Percentiles rank a stretch among this genome's conserved stretches.
Evolutionary conservation across 2,797 vertebrate species (phyloP).

Genomic region (Euphonia xanthogaster): DNA sequence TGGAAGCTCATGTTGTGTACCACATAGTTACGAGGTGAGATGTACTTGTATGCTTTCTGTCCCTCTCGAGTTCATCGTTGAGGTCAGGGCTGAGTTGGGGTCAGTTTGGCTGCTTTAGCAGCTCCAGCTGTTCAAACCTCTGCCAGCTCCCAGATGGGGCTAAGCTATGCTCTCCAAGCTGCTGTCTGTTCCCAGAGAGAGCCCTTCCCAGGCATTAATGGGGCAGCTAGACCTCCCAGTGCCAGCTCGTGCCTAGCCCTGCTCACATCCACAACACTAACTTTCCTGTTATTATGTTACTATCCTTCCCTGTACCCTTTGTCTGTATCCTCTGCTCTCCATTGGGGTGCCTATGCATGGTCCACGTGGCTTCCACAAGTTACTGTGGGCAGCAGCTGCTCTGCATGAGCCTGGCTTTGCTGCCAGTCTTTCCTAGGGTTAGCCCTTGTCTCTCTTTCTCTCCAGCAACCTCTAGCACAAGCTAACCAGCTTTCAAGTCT

Average conservation of each 20-base stretch:
- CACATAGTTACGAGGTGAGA: slow-evolving; percentile 36
- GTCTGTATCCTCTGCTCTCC: neutral
- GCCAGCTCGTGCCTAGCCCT: neutral
- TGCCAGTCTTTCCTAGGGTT: neutral
- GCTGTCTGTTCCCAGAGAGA: neutral
- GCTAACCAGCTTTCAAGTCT: neutral
- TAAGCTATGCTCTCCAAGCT: neutral
- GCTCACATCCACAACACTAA: neutral
- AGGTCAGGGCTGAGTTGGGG: neutral
- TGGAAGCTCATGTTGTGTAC: neutral
- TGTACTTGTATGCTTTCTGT: neutral
- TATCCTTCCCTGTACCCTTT: neutral
- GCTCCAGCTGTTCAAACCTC: slow-evolving; percentile 1
- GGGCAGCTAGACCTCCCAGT: neutral
- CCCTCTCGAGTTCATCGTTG: neutral
- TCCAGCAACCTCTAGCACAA: neutral
- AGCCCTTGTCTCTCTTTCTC: neutral
- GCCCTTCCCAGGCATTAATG: neutral
- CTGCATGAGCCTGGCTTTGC: neutral
- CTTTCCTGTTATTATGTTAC: too few relatives aligned
- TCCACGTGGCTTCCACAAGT: neutral
- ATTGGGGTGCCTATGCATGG: rapidly evolving
- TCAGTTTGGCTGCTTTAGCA: neutral
- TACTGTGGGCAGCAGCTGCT: neutral
- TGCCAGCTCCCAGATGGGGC: neutral